Evolutionary conservation across 2,113 vertebrate species (phyloP).

Genomic region (Sitta europaea): DNA sequence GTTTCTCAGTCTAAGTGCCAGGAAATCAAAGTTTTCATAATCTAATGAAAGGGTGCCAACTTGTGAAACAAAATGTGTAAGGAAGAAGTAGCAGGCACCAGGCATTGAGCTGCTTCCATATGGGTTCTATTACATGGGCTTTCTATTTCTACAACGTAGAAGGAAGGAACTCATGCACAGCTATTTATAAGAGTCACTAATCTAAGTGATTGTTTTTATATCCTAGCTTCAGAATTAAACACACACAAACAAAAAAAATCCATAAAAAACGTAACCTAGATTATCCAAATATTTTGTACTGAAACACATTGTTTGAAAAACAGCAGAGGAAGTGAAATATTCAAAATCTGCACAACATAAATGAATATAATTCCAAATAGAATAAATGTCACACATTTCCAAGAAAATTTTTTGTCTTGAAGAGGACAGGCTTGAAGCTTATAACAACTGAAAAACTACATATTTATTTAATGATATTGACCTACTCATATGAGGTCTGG

Average conservation of each 20-base stretch:
- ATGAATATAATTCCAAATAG: background rate
- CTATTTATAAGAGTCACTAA: background rate
- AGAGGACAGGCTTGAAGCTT: background rate
- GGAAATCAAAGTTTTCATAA: background rate
- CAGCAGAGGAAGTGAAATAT: background rate
- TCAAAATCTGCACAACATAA: background rate
- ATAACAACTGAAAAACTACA: background rate
- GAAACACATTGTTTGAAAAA: background rate
- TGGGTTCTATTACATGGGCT: background rate
- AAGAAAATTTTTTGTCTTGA: background rate
- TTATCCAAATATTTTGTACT: background rate
- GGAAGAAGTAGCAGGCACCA: background rate
- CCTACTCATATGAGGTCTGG: background rate
- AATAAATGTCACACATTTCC: background rate
- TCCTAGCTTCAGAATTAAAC: background rate
- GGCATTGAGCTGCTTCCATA: background rate
- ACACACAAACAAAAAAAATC: background rate
- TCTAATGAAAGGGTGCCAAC: background rate
- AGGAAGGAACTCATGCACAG: background rate
- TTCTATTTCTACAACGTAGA: background rate
- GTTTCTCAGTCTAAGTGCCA: background rate
- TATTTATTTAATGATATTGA: background rate
- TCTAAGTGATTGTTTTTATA: background rate
- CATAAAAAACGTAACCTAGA: background rate
- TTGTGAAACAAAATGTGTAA: background rate